phyloP scores from a whole-genome alignment of 2,113 vertebrate genomes.

The Ovis canadensis region DNA sequence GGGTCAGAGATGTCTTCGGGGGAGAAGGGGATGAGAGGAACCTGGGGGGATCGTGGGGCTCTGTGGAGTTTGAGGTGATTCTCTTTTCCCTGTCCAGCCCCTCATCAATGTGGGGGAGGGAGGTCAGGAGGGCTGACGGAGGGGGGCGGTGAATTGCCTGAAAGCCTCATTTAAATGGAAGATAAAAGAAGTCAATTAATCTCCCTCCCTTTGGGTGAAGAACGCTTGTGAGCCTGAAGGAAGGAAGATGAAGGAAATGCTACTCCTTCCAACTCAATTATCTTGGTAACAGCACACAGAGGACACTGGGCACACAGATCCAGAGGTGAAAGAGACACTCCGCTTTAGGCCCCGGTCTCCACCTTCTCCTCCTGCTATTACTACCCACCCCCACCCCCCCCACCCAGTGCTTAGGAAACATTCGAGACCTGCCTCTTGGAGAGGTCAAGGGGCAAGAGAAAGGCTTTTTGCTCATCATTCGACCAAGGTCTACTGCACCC shows the following conservation, averaged over 20 bases:
- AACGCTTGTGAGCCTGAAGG: constrained; percentile 28
- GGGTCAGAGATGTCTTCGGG: not conserved
- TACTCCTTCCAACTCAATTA: constrained; percentile 56
- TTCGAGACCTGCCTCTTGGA: not conserved
- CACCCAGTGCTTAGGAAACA: not conserved
- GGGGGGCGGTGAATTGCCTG: not conserved
- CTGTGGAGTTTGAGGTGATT: not conserved
- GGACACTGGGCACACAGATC: not conserved
- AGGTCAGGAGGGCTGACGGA: not conserved
- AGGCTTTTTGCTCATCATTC: not conserved
- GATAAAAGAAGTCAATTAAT: constrained; percentile 65
- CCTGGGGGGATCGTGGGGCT: not conserved
- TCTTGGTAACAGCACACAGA: constrained; percentile 16
- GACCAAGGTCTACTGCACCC: fast-evolving
- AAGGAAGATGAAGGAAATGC: constrained; percentile 47
- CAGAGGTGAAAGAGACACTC: not conserved
- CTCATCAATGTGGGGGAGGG: not conserved
- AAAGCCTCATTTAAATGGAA: constrained; percentile 61
- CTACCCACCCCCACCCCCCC: not conserved
- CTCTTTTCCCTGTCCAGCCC: not conserved
- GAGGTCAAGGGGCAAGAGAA: not conserved
- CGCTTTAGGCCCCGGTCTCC: not conserved
- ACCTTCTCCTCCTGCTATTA: not conserved
- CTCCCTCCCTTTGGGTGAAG: constrained; percentile 54
- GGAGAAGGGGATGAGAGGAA: not conserved